phyloP scores from a whole-genome alignment of 2,888 invertebrate genomes.

The Nebria brevicollis region DNA sequence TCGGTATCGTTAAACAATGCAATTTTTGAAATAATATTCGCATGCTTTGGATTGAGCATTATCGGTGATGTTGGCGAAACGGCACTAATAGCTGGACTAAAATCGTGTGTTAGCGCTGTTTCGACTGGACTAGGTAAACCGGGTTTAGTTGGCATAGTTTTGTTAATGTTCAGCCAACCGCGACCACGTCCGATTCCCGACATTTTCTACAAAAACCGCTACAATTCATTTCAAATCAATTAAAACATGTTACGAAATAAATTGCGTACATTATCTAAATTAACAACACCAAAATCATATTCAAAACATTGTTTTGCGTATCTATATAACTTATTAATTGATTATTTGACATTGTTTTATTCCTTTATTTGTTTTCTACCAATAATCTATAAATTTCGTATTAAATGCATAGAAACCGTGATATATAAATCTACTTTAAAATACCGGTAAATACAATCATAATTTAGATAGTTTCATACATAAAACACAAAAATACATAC shows the following conservation, averaged over 20 bases:
- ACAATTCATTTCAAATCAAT: neutral
- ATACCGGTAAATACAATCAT: neutral
- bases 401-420: neutral
- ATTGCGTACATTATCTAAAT: too few relatives aligned
- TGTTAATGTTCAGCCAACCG: conserved; percentile 56
- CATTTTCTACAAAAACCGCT: conserved; percentile 49
- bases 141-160: conserved; percentile 48
- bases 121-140: conserved; percentile 46
- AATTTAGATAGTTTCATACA: conserved; percentile 1
- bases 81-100: conserved; percentile 24
- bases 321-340: neutral
- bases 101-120: conserved; percentile 28
- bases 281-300: neutral
- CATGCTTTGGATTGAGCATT: conserved; percentile 46
- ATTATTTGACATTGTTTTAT: neutral
- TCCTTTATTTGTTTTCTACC: neutral
- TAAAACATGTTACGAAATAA: neutral
- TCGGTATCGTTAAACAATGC: conserved; percentile 57
- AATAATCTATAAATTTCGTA: neutral
- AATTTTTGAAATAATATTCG: conserved; percentile 55
- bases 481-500: conserved; percentile 17
- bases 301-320: neutral
- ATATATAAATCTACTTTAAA: neutral
- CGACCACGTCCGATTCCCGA: conserved; percentile 55
- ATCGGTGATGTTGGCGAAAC: conserved; percentile 27